Base-by-base conservation (phyloP, 2,113 vertebrate genomes). In the Dissostichus mawsoni region DNA sequence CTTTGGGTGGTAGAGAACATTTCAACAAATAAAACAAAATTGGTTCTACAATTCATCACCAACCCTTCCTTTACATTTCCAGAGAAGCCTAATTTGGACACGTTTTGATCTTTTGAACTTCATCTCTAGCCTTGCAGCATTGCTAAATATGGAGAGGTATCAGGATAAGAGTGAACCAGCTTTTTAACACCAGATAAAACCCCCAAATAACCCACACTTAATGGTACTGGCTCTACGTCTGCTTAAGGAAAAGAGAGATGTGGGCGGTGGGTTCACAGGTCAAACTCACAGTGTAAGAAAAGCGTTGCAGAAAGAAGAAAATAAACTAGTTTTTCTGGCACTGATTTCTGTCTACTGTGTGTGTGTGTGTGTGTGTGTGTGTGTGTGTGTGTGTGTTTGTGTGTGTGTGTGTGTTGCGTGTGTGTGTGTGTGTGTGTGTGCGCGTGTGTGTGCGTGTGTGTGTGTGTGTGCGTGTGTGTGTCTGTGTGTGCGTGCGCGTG, bases 311-410 rank as follows among this genome's bases (percentile, higher is more conserved):
- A 25, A 25, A 10, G 20, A 9, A 11, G 6, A 36, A 36, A 36
- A 7, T 7, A 36, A 29, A 75, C 55, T 11, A 25, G 14, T 48
- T 59, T n/a, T 59, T 36, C 13, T 36, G 44, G 36, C 52, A 70
- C 5, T n/a, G n/a, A 59, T 57, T 20, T 58, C 20, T 66, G 47
- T 66, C 52, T 58, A n/a, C 33, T 0, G n/a, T 16, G 56, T 66
- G 63, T 74, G 50, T 83, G 63, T 64, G 33, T 64, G 57, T 72
- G 44, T 61, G 47, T 62, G 20, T 25, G 55, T 57, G 66, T 55
- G 41, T 51, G 25, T 41, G 18, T 51, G 48, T 75, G 50, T 51
- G 44, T 70, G 29, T 66, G 33, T 51, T 5, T 25, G 36, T 36
- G 36, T 36, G 36, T 72, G 47, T 77, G 69, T 72, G 69, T 71